phyloP scores from a whole-genome alignment of 2,888 invertebrate genomes.

The Furcula furcula region DNA sequence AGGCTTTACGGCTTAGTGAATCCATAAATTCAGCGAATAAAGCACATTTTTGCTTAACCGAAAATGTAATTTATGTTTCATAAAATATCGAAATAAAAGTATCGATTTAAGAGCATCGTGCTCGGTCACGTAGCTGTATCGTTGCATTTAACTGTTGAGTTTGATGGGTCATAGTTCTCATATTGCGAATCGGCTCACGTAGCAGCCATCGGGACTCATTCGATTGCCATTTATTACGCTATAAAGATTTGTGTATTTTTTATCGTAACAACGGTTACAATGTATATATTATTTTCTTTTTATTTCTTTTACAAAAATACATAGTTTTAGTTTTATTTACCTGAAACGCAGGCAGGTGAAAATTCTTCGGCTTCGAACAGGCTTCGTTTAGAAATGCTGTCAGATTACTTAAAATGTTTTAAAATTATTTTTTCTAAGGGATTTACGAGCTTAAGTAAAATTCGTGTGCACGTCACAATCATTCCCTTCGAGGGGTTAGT shows the following conservation, averaged over 20 bases:
- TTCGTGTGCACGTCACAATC: constrained; percentile 69
- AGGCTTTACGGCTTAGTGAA: neutral
- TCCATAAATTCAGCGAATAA: neutral
- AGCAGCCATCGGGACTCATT: constrained; percentile 52
- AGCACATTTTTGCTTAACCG: constrained; percentile 1
- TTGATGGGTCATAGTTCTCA: constrained; percentile 39
- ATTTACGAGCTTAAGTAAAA: constrained; percentile 45
- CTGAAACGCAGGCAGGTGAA: too few relatives aligned
- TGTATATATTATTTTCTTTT: too few relatives aligned
- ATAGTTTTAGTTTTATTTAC: too few relatives aligned
- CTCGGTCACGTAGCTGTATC: constrained; percentile 25
- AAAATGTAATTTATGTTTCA: neutral
- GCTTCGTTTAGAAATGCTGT: too few relatives aligned
- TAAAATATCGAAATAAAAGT: neutral
- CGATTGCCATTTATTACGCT: constrained; percentile 53
- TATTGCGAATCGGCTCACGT: constrained; percentile 54
- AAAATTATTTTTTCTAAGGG: constrained; percentile 31
- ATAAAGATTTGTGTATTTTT: constrained; percentile 48
- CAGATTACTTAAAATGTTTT: too few relatives aligned
- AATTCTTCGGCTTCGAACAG: too few relatives aligned
- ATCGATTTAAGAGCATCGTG: constrained; percentile 24
- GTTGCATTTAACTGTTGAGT: constrained; percentile 32
- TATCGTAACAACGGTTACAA: constrained; percentile 19
- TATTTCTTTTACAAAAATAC: too few relatives aligned
- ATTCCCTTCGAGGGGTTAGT: constrained; percentile 70